These are phyloP conservation scores for Orestias chungarensis DNA, from an alignment of 2,797 vertebrate species.

Conservation along the genomic window DNA sequence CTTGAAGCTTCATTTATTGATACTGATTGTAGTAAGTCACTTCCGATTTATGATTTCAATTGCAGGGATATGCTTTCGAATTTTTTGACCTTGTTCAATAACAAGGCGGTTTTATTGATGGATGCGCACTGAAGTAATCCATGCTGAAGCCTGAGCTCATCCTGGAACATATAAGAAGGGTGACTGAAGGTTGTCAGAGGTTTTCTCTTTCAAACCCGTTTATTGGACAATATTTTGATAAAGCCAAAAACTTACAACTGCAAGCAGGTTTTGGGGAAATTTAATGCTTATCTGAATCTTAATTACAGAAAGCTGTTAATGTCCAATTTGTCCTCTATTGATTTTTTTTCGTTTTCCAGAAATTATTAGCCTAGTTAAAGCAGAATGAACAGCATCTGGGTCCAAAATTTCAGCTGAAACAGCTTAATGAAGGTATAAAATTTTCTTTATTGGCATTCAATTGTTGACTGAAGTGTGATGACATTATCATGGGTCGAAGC, in stretches of 20 bases:
- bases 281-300: background rate
- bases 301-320: constrained; percentile 11
- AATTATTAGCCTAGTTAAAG: background rate
- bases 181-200: constrained; percentile 46
- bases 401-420: too few species aligned
- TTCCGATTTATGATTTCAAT: constrained; percentile 47
- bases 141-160: constrained; percentile 29
- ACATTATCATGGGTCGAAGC: too few species aligned
- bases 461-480: too few species aligned
- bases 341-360: background rate
- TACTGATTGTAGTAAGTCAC: constrained; percentile 32
- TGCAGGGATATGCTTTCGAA: constrained; percentile 38
- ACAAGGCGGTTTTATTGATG: constrained; percentile 50
- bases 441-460: too few species aligned
- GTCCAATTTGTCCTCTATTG: background rate
- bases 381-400: constrained; percentile 1
- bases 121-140: constrained; percentile 47
- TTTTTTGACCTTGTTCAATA: constrained; percentile 68
- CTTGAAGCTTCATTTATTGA: constrained; percentile 19
- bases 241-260: background rate
- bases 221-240: background rate
- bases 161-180: constrained; percentile 32
- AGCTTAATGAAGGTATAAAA: too few species aligned
- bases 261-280: background rate
- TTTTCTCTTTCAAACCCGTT: background rate